Percentiles rank a stretch among this genome's conserved stretches.
Evolutionary conservation across 2,113 vertebrate species (phyloP).

Genomic region (Cariama cristata): DNA sequence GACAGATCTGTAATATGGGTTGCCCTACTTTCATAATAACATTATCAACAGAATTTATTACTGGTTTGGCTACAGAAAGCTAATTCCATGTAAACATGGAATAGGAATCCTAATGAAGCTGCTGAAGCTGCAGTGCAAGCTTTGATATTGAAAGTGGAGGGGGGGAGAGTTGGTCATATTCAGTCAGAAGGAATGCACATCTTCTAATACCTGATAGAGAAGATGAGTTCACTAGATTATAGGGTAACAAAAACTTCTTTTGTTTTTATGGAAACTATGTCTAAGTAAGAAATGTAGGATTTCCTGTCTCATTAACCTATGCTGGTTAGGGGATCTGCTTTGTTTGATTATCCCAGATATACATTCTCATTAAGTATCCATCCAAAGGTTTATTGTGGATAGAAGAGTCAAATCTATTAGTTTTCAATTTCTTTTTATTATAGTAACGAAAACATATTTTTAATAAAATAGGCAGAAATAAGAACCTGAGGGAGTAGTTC

Average conservation of each 20-base stretch:
- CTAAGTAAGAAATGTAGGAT: conserved; percentile 17
- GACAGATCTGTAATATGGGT: neutral
- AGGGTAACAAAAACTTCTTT: neutral
- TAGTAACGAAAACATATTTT: conserved; percentile 22
- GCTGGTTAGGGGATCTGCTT: conserved; percentile 24
- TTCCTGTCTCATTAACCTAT: neutral
- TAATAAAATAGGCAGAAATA: conserved; percentile 41
- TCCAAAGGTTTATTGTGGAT: conserved; percentile 46
- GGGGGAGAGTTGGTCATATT: neutral
- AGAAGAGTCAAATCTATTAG: conserved; percentile 35
- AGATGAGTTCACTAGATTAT: neutral
- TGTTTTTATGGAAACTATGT: neutral
- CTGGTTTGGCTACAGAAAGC: conserved; percentile 1
- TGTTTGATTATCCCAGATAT: conserved; percentile 46
- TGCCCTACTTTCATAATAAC: neutral
- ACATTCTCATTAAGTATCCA: conserved; percentile 30
- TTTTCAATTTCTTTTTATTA: conserved; percentile 21
- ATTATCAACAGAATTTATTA: conserved; percentile 27
- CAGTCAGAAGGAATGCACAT: neutral
- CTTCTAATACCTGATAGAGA: neutral
- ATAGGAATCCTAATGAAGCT: conserved; percentile 29
- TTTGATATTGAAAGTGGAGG: neutral
- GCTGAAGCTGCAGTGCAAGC: neutral
- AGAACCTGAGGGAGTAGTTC: conserved; percentile 25
- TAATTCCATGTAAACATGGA: conserved; percentile 37